Percentiles rank a stretch among this genome's conserved stretches.
phyloP scores from a whole-genome alignment of 2,888 invertebrate genomes.

The Cloeon dipterum region DNA sequence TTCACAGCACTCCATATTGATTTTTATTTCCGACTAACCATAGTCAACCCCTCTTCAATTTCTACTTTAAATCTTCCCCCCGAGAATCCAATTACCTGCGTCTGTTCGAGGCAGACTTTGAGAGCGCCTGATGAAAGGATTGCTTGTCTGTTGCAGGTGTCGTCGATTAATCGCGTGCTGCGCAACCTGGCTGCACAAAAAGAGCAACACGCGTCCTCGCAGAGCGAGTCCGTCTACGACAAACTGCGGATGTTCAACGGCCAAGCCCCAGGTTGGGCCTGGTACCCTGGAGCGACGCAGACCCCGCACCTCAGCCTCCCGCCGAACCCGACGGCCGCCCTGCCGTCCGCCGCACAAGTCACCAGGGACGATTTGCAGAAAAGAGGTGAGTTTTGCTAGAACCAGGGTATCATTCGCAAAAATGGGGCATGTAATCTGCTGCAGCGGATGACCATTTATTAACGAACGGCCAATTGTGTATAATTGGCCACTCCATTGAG shows the following conservation, averaged over 20 bases:
- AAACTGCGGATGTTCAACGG: slow-evolving; percentile 90
- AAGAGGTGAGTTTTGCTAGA: slow-evolving; percentile 45
- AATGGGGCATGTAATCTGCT: too few species aligned
- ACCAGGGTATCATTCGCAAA: too few species aligned
- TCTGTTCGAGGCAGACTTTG: too few species aligned
- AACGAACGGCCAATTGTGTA: too few species aligned
- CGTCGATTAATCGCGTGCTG: slow-evolving; percentile 92
- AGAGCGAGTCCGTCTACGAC: slow-evolving; percentile 81
- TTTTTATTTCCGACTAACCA: too few species aligned
- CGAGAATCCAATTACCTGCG: too few species aligned
- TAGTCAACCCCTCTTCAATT: too few species aligned
- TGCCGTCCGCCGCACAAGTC: slow-evolving; percentile 17
- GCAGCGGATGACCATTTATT: too few species aligned
- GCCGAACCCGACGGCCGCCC: slow-evolving; percentile 24
- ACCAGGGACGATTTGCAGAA: slow-evolving; percentile 48
- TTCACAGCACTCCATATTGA: too few species aligned
- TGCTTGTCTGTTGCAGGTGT: slow-evolving; percentile 51
- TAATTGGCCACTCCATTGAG: too few species aligned
- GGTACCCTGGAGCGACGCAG: slow-evolving; percentile 62
- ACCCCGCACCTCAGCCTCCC: slow-evolving; percentile 39
- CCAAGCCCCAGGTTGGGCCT: slow-evolving; percentile 64
- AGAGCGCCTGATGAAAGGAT: too few species aligned
- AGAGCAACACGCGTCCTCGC: slow-evolving; percentile 66
- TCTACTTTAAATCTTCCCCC: too few species aligned
- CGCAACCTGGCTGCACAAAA: slow-evolving; percentile 91